These are phyloP conservation scores for Elmis aenea DNA, from an alignment of 2,888 invertebrate genomes.

Conservation along the genomic window DNA sequence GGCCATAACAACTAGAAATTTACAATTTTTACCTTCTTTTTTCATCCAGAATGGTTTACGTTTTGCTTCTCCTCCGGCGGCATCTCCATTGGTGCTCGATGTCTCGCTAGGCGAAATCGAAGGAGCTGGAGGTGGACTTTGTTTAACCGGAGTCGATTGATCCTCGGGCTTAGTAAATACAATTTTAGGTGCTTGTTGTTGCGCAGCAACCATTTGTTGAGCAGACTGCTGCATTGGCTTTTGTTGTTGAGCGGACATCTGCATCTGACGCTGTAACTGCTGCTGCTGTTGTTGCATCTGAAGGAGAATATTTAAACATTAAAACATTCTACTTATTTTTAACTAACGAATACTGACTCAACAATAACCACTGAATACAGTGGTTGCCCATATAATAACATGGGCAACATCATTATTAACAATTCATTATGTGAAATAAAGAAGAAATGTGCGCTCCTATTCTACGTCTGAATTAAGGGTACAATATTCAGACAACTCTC, in stretches of 20 bases:
- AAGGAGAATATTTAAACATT: too few species aligned
- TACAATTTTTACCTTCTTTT: conserved; percentile 13
- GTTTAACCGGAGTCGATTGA: not conserved
- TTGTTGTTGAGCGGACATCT: conserved; percentile 15
- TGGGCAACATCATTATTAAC: not conserved
- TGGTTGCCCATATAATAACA: too few species aligned
- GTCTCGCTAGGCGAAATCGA: not conserved
- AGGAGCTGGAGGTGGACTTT: not conserved
- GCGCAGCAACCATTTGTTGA: not conserved
- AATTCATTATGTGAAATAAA: not conserved
- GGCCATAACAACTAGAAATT: too few species aligned
- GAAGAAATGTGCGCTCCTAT: too few species aligned
- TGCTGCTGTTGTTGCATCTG: conserved; percentile 18
- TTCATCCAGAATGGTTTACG: conserved; percentile 22
- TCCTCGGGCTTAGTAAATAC: conserved; percentile 29
- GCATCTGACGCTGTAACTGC: conserved; percentile 19
- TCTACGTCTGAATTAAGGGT: too few species aligned
- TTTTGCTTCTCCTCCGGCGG: not conserved
- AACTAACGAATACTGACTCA: too few species aligned
- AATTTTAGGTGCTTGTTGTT: conserved; percentile 17
- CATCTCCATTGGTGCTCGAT: conserved; percentile 20
- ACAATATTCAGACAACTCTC: conserved; percentile 20
- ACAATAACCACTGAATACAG: too few species aligned
- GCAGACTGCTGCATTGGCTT: conserved; percentile 8
- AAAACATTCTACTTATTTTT: too few species aligned